Base-by-base conservation (phyloP, 2,888 invertebrate genomes). In the Dolichopus griseipennis region DNA sequence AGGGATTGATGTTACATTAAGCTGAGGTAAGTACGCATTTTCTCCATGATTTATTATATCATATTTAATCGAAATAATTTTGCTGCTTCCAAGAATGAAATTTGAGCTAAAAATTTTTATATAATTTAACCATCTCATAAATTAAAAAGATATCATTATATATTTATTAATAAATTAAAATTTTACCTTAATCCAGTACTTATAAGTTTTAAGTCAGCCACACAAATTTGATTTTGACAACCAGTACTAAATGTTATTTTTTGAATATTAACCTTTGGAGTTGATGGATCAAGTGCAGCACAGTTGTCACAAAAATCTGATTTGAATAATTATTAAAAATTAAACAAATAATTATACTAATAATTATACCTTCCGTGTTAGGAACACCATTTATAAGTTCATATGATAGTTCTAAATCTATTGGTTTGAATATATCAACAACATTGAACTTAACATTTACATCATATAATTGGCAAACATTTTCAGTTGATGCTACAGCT, bases 11-110 rank as follows among this genome's bases (percentile, higher is more conserved):
- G 79, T 79, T 2, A 85, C 77, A 67, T 79, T 77, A 33, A 85
- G 73, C 73, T 83, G 80, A 0, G 84, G 81, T 64, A 82, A 75
- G 72, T 83, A 84, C 5, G 85, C 84, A 1, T 82, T 80, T 73
- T 85, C 85, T 1, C 83, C 83, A 0, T 70, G 71, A 72, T 84
- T 85, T 5, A 72, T 74, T 1, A 85, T 74, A 10, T 77, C 76
- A 68, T 82, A 82, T 8, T 76, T 75, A 7, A 82, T 69, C 0
- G 75, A 74, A 0, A 82, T 72, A 0, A 76, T 78, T 62, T 75
- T 76, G 67, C 75, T 75, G 65, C 80, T 81, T 22, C 82, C 82
- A 69, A 82, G 68, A 1, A 77, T 75, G 65, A 77, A 81, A 2
- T 76, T 76, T 62, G 76, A 70, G 61, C 81, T 81, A 52, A 27